Base-by-base conservation (phyloP, 2,888 invertebrate species). In the Raillietiella orientalis region DNA sequence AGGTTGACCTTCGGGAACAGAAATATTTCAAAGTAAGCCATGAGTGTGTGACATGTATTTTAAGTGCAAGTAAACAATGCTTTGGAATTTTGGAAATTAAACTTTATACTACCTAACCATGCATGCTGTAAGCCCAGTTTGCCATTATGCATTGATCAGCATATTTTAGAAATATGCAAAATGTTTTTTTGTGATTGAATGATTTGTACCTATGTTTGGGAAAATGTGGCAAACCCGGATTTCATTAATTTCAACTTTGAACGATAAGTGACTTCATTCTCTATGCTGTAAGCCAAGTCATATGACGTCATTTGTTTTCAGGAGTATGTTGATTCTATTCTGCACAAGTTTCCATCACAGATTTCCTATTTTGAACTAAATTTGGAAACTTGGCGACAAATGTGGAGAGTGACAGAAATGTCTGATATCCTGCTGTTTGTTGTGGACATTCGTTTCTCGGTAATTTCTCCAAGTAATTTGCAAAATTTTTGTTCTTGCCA, bases 351-450 rank as follows among this genome's bases (percentile, higher is more conserved):
- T 30, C 47, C 54, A 12, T 52, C 56, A 39, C 53, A 57, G 30
- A 48, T 82, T 32, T 75, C 79, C 25, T 70, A 74, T 39, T 82
- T 79, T 44, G 87, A 90, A 44, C 44, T 84, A 30, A 90, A 90
- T 49, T 47, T 90, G 35, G 87, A 90, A 49, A 87, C 87, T 0
- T 90, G 87, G 87, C 49, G 87, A 9, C 90, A 90, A 38, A 45
- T 90, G 32, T 90, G 90, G 90, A 51, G 90, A 21, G 87, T 90
- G 0, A 41, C 82, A 4, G 90, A 90, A 46, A 74, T 84, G 61
- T 77, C 82, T 1, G 87, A 90, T 40, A 53, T 90, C 15, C 42
- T 87, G 9, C 49, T 90, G 8, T 56, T 77, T 5, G 71, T 90
- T 31, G 70, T 74, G 0, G 90, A 90, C 44, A 67, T 79, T 24